Evolutionary conservation across 2,797 vertebrate species (phyloP).

Genomic region (Prunella strophiata): DNA sequence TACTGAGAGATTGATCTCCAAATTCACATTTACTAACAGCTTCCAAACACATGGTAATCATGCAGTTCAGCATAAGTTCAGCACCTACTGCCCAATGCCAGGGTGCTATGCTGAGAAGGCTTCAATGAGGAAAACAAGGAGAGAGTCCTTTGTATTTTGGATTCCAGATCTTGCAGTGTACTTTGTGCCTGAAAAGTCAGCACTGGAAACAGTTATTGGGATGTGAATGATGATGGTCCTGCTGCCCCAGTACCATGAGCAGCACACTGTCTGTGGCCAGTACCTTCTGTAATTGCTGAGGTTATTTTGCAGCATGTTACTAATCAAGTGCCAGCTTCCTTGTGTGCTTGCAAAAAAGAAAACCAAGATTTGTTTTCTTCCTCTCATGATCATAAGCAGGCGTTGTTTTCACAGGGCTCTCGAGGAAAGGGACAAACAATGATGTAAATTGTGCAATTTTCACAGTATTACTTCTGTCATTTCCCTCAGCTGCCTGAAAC

Average conservation of each 20-base stretch:
- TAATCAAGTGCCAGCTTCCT: conserved; percentile 16
- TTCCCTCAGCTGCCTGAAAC: neutral
- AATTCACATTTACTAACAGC: neutral
- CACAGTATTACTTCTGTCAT: neutral
- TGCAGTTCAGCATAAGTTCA: neutral
- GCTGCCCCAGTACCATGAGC: neutral
- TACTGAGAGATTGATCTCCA: neutral
- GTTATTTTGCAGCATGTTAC: conserved; percentile 5
- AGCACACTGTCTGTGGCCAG: neutral
- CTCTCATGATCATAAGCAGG: conserved; percentile 46
- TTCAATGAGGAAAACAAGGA: neutral
- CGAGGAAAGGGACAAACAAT: conserved; percentile 51
- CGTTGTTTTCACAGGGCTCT: conserved; percentile 53
- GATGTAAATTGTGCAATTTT: conserved; percentile 55
- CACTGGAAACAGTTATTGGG: neutral
- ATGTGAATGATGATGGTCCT: neutral
- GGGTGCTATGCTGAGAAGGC: neutral
- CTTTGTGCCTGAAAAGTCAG: neutral
- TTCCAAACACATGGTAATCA: neutral
- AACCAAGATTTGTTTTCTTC: conserved; percentile 55
- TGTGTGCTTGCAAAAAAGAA: conserved; percentile 1
- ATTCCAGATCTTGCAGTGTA: neutral
- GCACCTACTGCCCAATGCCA: neutral
- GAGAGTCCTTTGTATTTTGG: neutral
- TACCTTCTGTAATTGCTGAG: neutral